Evolutionary conservation across 1,140 invertebrate genomes (phyloP).

Genomic region (Coenobita brevimanus): DNA sequence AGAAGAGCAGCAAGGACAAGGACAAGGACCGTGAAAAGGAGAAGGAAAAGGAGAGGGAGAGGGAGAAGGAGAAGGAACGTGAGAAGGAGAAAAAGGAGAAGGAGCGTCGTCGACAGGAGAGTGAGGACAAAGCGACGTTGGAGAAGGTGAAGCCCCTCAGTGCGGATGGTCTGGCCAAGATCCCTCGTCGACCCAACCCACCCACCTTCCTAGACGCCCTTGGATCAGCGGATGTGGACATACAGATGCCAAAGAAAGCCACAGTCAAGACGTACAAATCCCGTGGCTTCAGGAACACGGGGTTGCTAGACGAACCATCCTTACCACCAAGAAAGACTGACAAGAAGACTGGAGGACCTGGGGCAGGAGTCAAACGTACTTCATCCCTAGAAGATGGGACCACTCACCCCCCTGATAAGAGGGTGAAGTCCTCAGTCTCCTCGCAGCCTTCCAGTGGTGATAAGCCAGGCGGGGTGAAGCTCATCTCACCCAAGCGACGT

Average conservation of each 20-base stretch:
- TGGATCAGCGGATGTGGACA: slow-evolving; percentile 59
- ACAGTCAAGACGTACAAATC: slow-evolving; percentile 67
- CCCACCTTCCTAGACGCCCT: slow-evolving; percentile 66
- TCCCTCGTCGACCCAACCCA: slow-evolving; percentile 44
- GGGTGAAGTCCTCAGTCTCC: slow-evolving; percentile 46
- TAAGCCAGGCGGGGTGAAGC: slow-evolving; percentile 65
- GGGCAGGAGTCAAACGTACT: slow-evolving; percentile 5
- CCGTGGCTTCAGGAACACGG: slow-evolving; percentile 62
- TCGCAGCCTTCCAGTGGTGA: slow-evolving; percentile 48
- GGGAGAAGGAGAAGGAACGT: background rate
- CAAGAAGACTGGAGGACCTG: slow-evolving; percentile 35
- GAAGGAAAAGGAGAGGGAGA: slow-evolving; percentile 33
- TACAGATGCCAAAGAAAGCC: slow-evolving; percentile 46
- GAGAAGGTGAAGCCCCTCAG: slow-evolving; percentile 65
- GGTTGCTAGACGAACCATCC: slow-evolving; percentile 56
- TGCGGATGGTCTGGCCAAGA: slow-evolving; percentile 64
- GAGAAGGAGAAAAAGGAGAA: slow-evolving; percentile 56
- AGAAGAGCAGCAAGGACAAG: slow-evolving; percentile 37
- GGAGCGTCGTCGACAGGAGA: slow-evolving; percentile 27
- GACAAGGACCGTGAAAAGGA: slow-evolving; percentile 37
- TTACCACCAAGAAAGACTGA: slow-evolving; percentile 29
- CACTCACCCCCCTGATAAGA: slow-evolving; percentile 32
- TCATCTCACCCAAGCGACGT: slow-evolving; percentile 69
- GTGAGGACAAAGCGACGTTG: slow-evolving; percentile 61
- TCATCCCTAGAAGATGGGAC: slow-evolving; percentile 28